Conservation (phyloP, 2,113 vertebrate species). For the Equus przewalskii region DNA sequence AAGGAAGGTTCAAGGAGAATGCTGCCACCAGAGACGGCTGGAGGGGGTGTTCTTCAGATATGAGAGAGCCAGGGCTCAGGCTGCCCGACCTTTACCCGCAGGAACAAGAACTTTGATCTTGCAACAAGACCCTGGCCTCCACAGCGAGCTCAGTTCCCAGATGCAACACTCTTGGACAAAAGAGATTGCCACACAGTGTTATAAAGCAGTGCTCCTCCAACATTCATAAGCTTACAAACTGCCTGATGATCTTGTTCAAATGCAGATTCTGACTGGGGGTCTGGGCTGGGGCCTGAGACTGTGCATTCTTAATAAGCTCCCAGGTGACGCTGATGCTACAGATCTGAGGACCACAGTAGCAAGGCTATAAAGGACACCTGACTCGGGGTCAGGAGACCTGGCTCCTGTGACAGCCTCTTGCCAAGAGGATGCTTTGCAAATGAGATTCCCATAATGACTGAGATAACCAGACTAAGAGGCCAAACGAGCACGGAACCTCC, state of each 20-base stretch:
- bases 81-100: not conserved
- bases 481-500: not conserved
- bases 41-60: not conserved
- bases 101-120: not conserved
- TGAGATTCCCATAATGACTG: fast-evolving
- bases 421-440: not conserved
- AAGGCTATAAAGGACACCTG: not conserved
- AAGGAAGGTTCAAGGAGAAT: conserved; percentile 58
- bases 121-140: not conserved
- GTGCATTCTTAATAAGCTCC: not conserved
- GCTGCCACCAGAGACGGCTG: not conserved
- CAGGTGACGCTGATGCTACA: fast-evolving
- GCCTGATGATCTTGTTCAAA: not conserved
- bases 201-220: not conserved
- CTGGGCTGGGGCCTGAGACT: not conserved
- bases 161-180: fast-evolving
- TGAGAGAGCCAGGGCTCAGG: not conserved
- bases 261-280: not conserved
- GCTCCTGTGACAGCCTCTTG: not conserved
- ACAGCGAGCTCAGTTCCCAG: fast-evolving
- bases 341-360: not conserved
- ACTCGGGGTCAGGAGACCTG: not conserved
- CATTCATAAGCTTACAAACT: fast-evolving
- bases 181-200: not conserved
- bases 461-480: not conserved